Percentiles rank a stretch among this genome's conserved stretches.
phyloP scores from a whole-genome alignment of 2,888 invertebrate species.

The Amorpha juglandis region DNA sequence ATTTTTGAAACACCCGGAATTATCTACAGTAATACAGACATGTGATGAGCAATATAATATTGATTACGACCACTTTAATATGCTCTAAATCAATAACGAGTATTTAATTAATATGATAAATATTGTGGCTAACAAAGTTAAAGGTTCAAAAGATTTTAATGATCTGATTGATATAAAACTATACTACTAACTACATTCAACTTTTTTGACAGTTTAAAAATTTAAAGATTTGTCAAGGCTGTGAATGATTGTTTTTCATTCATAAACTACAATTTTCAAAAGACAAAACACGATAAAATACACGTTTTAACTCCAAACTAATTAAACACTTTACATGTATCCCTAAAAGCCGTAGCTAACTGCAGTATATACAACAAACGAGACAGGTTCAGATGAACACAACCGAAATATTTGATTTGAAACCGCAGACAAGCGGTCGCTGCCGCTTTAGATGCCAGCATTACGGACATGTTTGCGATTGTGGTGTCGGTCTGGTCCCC shows the following conservation, averaged over 20 bases:
- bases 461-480: constrained; percentile 16
- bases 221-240: no score
- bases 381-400: neutral
- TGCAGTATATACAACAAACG: neutral
- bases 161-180: no score
- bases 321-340: neutral
- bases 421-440: constrained; percentile 12
- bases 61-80: neutral
- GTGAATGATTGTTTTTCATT: no score
- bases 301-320: neutral
- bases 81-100: neutral
- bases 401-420: constrained; percentile 17
- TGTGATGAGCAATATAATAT: neutral
- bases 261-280: neutral
- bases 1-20: neutral
- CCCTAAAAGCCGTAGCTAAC: neutral
- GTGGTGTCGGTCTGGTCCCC: constrained; percentile 12
- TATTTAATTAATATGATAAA: neutral
- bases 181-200: no score
- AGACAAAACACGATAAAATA: neutral
- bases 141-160: neutral
- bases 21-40: neutral
- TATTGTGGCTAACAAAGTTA: neutral
- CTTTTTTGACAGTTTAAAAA: no score
- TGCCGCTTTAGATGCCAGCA: constrained; percentile 6